Evolutionary conservation across 2,797 vertebrate genomes (phyloP).

Genomic region (Eupleurogrammus muticus): DNA sequence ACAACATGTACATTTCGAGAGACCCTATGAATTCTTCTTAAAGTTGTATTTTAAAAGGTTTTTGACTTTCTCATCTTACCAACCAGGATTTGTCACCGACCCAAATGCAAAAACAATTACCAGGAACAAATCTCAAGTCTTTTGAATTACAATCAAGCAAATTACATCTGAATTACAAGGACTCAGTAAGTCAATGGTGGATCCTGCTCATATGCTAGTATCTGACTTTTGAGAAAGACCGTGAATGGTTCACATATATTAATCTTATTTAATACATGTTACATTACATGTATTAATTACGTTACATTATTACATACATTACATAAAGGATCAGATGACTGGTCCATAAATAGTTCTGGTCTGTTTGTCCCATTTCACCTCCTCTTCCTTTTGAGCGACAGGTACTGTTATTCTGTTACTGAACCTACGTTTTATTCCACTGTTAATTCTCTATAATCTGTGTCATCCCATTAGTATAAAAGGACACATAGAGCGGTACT

Average conservation of each 20-base stretch:
- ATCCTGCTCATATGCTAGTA: not conserved
- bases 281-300: too few relatives aligned
- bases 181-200: too few relatives aligned
- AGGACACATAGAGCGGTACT: not conserved
- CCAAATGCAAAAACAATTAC: not conserved
- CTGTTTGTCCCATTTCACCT: not conserved
- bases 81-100: too few relatives aligned
- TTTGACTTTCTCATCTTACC: too few relatives aligned
- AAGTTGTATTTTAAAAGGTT: too few relatives aligned
- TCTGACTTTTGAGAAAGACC: not conserved
- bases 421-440: not conserved
- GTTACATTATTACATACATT: too few relatives aligned
- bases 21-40: too few relatives aligned
- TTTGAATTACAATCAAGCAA: not conserved
- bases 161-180: not conserved
- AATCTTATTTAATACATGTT: not conserved
- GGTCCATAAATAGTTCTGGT: not conserved
- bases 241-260: not conserved
- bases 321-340: not conserved
- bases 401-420: not conserved
- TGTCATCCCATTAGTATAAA: not conserved
- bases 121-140: not conserved
- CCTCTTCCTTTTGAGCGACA: not conserved
- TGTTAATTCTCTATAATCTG: not conserved
- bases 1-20: too few relatives aligned